Evolutionary conservation across 2,797 vertebrate genomes (phyloP).

Genomic region (Alosa sapidissima): DNA sequence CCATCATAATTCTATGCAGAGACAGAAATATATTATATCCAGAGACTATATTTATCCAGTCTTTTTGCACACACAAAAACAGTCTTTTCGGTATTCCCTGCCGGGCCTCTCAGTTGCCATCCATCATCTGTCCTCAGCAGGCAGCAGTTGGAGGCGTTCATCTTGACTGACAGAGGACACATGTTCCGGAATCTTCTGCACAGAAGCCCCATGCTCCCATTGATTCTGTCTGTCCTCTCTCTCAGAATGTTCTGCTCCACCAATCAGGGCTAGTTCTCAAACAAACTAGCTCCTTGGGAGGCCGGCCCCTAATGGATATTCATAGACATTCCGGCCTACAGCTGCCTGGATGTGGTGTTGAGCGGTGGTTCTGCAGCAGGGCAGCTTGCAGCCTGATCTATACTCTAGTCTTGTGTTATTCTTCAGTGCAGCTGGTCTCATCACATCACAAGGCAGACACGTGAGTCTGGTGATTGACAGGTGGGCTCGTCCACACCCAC

Average conservation of each 20-base stretch:
- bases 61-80: neutral
- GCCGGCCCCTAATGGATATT: neutral
- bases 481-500: neutral
- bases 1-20: neutral
- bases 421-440: neutral
- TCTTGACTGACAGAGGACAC: slow-evolving; percentile 16
- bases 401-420: neutral
- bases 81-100: neutral
- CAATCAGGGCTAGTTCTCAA: neutral
- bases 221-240: neutral
- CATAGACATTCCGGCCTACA: neutral
- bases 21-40: too few relatives aligned
- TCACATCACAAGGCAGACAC: slow-evolving; percentile 14
- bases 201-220: neutral
- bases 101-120: neutral
- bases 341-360: slow-evolving; percentile 5
- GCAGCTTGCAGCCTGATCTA: neutral
- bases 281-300: neutral
- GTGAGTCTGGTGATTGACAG: slow-evolving; percentile 32
- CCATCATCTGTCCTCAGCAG: neutral
- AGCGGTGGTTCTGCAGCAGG: too few relatives aligned
- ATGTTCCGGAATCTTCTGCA: slow-evolving; percentile 20
- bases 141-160: neutral
- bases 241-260: neutral
- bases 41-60: neutral